Conservation (phyloP, 2,113 vertebrate species). For the Halichoeres trimaculatus region DNA sequence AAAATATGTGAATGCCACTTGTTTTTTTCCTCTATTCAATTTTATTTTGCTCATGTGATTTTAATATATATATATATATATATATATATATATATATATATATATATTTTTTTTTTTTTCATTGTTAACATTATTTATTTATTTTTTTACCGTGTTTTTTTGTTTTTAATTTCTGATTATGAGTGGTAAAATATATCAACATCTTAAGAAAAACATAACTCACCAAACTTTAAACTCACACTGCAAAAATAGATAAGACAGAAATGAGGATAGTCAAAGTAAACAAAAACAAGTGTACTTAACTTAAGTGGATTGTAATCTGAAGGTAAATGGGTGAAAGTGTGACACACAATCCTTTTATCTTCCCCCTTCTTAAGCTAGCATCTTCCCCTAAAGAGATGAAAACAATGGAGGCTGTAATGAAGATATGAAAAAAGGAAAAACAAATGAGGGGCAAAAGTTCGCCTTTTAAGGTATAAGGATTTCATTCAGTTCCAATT, state of each 20-base stretch:
- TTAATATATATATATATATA: too few species aligned
- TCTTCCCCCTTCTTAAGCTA: constrained; percentile 34
- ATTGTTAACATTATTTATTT: too few species aligned
- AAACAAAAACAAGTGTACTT: constrained; percentile 11
- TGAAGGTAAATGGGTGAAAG: constrained; percentile 18
- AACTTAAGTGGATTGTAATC: constrained; percentile 12
- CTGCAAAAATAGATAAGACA: background rate
- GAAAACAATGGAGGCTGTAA: constrained; percentile 39
- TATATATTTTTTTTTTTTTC: too few species aligned
- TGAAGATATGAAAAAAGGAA: constrained; percentile 16
- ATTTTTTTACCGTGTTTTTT: too few species aligned
- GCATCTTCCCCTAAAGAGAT: constrained; percentile 31
- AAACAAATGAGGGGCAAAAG: constrained; percentile 33
- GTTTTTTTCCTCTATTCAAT: too few species aligned
- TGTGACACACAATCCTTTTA: constrained; percentile 30
- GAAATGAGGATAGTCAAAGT: constrained; percentile 21
- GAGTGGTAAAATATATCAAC: too few species aligned
- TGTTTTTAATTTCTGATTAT: too few species aligned
- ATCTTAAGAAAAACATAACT: too few species aligned
- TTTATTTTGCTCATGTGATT: too few species aligned
- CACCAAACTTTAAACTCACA: too few species aligned
- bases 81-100: too few species aligned
- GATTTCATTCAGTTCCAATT: constrained; percentile 6
- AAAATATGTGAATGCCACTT: too few species aligned
- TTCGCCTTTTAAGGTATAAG: constrained; percentile 33